Base-by-base conservation (phyloP, 2,888 invertebrate species). In the Malacosoma neustria region DNA sequence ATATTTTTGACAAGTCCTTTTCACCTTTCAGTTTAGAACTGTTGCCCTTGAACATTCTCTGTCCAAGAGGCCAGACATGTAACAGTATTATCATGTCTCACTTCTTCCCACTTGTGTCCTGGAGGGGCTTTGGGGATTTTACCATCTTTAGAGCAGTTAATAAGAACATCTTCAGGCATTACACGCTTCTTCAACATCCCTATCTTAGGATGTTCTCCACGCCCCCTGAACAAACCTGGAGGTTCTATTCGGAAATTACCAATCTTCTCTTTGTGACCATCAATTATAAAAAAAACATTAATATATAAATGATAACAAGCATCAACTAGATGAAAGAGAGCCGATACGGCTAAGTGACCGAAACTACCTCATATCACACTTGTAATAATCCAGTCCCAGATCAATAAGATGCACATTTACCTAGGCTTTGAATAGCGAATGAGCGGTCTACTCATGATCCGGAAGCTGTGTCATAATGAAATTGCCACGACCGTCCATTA, bases 121-220 rank as follows among this genome's bases (percentile, higher is more conserved):
- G 87, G 53, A 2, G 99, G 99, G 11, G 99, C 90, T 65, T 89
- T 85, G 0, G 99, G 99, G 53, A 94, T 45, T 54, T 89, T 88
- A 14, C 95, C 93, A 62, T 93, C 93, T 85, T 96, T 98, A 59
- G 96, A 94, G 71, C 99, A 99, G 75, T 99, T 99, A 37, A 99
- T 99, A 34, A 97, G 92, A 3, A 99, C 95, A 82, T 99, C 98
- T 74, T 97, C 96, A 0, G 99, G 97, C 69, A 89, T 77, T 0
- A 98, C 93, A 31, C 99, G 89, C 46, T 88, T 90, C 71, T 99
- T 99, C 41, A 99, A 85, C 92, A 94, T 97, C 13, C 99, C 99
- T 97, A 99, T 99, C 74, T 99, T 99, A 0, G 99, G 99, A 88
- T 99, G 99, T 60, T 98, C 98, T 14, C 99, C 99, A 43, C 99